phyloP scores from a whole-genome alignment of 2,797 vertebrate genomes.

The Xyrichtys novacula region DNA sequence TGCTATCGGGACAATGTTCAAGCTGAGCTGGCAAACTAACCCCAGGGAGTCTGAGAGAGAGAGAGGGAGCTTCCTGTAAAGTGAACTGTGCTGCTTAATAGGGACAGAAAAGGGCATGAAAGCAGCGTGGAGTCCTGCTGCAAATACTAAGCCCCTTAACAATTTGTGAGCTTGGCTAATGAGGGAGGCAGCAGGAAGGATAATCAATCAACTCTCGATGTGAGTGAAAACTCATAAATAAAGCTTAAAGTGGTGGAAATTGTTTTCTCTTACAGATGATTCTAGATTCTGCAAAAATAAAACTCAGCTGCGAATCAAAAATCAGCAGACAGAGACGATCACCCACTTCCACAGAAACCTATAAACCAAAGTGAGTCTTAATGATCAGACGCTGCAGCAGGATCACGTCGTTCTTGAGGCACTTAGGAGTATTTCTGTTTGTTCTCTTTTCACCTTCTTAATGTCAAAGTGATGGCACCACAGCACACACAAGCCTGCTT shows the following conservation, averaged over 20 bases:
- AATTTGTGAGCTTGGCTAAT: slow-evolving; percentile 23
- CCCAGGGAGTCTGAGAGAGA: slow-evolving; percentile 39
- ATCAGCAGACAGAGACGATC: not conserved
- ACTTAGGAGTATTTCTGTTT: not conserved
- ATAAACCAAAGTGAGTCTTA: not conserved
- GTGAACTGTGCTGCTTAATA: slow-evolving; percentile 54
- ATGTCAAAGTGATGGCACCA: not conserved
- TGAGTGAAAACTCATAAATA: not conserved
- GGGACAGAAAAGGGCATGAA: slow-evolving; percentile 36
- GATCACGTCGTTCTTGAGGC: not conserved
- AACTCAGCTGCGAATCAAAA: no score
- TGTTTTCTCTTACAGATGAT: not conserved
- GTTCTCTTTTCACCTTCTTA: not conserved
- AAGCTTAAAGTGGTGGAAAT: not conserved
- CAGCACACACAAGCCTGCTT: not conserved
- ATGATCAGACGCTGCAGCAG: not conserved
- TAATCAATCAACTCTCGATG: slow-evolving; percentile 13
- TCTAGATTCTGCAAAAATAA: no score
- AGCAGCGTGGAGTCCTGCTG: slow-evolving; percentile 25
- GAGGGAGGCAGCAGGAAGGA: slow-evolving; percentile 9
- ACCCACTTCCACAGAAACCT: not conserved
- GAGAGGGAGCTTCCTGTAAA: slow-evolving; percentile 47
- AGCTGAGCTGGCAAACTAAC: slow-evolving; percentile 51
- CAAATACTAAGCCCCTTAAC: slow-evolving; percentile 10
- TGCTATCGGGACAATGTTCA: slow-evolving; percentile 49